Evolutionary conservation across 2,113 vertebrate genomes (phyloP).

Genomic region (Clarias gariepinus): DNA sequence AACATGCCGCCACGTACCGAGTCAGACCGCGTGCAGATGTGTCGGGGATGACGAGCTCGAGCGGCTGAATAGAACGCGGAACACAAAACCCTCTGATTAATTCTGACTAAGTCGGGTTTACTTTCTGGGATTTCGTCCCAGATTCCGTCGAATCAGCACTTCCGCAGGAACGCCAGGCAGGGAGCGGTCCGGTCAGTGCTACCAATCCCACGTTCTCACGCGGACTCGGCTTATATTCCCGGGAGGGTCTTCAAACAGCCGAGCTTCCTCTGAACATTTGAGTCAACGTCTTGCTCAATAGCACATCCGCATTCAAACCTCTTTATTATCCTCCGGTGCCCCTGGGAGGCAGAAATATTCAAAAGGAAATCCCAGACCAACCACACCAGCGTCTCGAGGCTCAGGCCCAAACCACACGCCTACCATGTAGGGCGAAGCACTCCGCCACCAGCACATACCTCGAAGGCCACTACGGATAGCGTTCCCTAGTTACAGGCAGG

Average conservation of each 20-base stretch:
- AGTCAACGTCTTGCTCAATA: not conserved
- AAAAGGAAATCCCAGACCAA: constrained; percentile 17
- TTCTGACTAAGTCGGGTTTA: not conserved
- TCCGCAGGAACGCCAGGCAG: not conserved
- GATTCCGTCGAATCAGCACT: not conserved
- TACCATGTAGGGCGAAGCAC: not conserved
- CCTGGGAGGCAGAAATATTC: not conserved
- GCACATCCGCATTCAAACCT: not conserved
- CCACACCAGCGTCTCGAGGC: constrained; percentile 1
- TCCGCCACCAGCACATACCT: not conserved
- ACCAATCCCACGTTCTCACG: not conserved
- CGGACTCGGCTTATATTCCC: not conserved
- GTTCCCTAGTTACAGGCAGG: not conserved
- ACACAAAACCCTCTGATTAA: not conserved
- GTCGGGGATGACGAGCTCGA: not conserved
- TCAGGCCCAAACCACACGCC: not conserved
- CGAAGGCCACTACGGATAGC: not conserved
- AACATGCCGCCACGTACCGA: constrained; percentile 21
- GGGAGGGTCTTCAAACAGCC: not conserved
- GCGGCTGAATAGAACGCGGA: not conserved
- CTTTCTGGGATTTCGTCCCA: not conserved
- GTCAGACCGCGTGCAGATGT: constrained; percentile 1
- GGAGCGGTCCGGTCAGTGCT: not conserved
- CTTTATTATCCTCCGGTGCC: not conserved
- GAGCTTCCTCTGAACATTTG: not conserved